Evolutionary conservation across 2,797 vertebrate genomes (phyloP).

Genomic region (Scleropages formosus): DNA sequence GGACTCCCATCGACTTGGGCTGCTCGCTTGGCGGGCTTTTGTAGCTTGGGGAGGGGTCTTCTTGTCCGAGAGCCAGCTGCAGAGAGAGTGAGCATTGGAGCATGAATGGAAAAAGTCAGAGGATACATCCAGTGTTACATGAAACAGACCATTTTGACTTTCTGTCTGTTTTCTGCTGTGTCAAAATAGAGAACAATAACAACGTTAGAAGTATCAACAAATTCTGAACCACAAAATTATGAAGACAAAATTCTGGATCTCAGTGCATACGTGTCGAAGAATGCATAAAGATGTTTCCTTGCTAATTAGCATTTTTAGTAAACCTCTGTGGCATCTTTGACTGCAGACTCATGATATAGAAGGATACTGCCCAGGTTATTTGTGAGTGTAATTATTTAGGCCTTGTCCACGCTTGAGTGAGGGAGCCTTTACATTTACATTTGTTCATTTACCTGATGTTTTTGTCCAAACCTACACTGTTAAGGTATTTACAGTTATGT

Average conservation of each 20-base stretch:
- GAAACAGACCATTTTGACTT: not conserved
- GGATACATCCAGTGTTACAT: constrained; percentile 1
- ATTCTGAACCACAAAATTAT: not conserved
- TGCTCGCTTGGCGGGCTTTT: constrained; percentile 66
- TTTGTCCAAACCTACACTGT: no score
- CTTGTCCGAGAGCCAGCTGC: constrained; percentile 81
- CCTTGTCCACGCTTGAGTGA: constrained; percentile 37
- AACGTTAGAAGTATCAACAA: not conserved
- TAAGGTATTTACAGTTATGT: no score
- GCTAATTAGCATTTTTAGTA: no score
- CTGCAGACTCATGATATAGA: not conserved
- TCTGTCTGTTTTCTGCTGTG: not conserved
- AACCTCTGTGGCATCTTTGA: not conserved
- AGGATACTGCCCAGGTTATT: constrained; percentile 30
- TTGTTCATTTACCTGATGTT: no score
- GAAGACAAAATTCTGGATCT: not conserved
- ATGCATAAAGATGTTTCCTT: not conserved
- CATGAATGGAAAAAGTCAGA: constrained; percentile 33
- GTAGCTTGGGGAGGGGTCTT: constrained; percentile 66
- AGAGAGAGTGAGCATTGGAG: not conserved
- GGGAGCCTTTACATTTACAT: no score
- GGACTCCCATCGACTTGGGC: constrained; percentile 66
- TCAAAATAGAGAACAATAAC: not conserved
- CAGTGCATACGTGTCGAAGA: not conserved
- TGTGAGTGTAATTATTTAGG: constrained; percentile 44